These are phyloP conservation scores for Lycodopsis pacificus DNA, from an alignment of 2,797 vertebrate species.

Conservation along the genomic window DNA sequence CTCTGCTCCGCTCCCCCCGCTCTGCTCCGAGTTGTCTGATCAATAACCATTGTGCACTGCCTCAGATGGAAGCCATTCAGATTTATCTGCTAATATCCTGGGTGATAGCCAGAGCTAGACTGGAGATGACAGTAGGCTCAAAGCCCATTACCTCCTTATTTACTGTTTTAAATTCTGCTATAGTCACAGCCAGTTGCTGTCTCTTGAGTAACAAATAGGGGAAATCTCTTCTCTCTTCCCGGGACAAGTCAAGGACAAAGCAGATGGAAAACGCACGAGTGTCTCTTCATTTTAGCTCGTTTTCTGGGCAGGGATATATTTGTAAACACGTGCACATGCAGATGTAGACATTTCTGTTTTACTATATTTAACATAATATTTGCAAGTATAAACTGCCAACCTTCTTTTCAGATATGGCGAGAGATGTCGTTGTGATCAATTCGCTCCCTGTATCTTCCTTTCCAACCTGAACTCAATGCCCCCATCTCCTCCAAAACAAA, in stretches of 20 bases:
- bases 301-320: constrained; percentile 35
- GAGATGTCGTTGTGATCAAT: constrained; percentile 34
- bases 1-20: constrained; percentile 78
- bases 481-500: constrained; percentile 37
- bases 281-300: constrained; percentile 59
- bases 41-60: constrained; percentile 85
- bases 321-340: constrained; percentile 30
- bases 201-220: constrained; percentile 73
- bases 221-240: constrained; percentile 65
- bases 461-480: constrained; percentile 55
- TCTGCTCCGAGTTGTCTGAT: constrained; percentile 75
- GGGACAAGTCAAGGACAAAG: constrained; percentile 77
- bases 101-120: constrained; percentile 78
- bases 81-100: constrained; percentile 91
- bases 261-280: constrained; percentile 56
- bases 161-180: constrained; percentile 84
- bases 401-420: constrained; percentile 1
- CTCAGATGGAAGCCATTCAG: constrained; percentile 85
- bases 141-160: constrained; percentile 82
- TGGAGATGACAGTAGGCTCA: constrained; percentile 82
- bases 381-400: constrained; percentile 16
- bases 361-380: constrained; percentile 30
- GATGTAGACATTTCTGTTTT: constrained; percentile 48
- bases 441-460: constrained; percentile 7
- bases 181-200: constrained; percentile 72